Evolutionary conservation across 2,797 vertebrate genomes (phyloP).

Genomic region (Cossypha heuglini): DNA sequence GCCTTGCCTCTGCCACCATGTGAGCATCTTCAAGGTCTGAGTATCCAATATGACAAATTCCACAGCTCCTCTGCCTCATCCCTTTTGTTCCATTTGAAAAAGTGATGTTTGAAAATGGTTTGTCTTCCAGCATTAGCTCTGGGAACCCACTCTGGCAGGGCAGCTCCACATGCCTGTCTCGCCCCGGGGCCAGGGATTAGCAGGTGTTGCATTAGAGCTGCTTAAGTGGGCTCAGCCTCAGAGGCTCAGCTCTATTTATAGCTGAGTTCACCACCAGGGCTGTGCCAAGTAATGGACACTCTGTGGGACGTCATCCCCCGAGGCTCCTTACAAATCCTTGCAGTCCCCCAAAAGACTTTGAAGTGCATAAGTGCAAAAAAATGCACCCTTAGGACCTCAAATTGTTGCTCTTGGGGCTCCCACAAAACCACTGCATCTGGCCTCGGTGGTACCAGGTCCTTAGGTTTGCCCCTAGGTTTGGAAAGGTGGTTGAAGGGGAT

Average conservation of each 20-base stretch:
- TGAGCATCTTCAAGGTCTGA: background rate
- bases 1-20: background rate
- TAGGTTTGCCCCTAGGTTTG: background rate
- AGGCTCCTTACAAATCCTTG: background rate
- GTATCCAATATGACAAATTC: rapidly evolving
- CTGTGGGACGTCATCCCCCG: rapidly evolving
- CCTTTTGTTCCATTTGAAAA: rapidly evolving
- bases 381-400: rapidly evolving
- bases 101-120: background rate
- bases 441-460: background rate
- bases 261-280: background rate
- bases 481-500: rapidly evolving
- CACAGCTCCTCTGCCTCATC: background rate
- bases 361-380: rapidly evolving
- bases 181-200: background rate
- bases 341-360: rapidly evolving
- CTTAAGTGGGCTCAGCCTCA: background rate
- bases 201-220: constrained; percentile 14
- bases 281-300: background rate
- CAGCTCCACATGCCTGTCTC: background rate
- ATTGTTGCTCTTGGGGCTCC: background rate
- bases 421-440: background rate
- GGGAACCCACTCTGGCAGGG: background rate
- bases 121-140: background rate
- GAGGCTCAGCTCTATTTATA: constrained; percentile 21